Conservation (phyloP, 2,888 invertebrate species). For the Conistra vaccinii region DNA sequence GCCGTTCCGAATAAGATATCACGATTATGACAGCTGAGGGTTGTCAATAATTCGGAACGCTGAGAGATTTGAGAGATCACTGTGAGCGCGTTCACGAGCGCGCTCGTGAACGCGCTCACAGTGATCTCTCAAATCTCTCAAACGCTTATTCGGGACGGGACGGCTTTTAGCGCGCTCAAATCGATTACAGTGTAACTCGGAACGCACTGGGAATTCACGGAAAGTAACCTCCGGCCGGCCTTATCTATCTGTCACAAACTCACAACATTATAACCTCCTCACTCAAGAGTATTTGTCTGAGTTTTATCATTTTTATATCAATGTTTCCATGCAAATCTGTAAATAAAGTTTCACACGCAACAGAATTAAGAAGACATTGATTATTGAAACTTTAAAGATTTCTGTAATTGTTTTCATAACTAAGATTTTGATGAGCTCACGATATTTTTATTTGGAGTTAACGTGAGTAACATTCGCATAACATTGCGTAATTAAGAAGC, state of each 20-base stretch:
- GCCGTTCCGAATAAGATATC: no score
- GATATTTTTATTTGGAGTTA: conserved; percentile 79
- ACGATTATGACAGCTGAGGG: no score
- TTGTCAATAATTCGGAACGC: no score
- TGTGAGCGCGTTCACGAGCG: no score
- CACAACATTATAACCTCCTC: conserved; percentile 13
- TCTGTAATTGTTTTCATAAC: background rate
- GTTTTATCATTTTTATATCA: background rate
- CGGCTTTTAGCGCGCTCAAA: no score
- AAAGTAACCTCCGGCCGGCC: no score
- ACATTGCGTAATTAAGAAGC: conserved; percentile 54
- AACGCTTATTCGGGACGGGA: no score
- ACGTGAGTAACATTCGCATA: conserved; percentile 76
- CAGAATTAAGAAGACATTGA: background rate
- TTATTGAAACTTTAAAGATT: background rate
- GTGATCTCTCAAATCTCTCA: no score
- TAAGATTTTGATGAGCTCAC: conserved; percentile 65
- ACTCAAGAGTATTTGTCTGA: background rate
- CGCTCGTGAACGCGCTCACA: no score
- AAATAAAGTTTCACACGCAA: background rate
- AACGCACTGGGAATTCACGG: no score
- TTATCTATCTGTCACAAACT: background rate
- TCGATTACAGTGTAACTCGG: no score
- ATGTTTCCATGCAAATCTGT: background rate
- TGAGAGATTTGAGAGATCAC: no score